Evolutionary conservation across 2,888 invertebrate species (phyloP).

Genomic region (Shargacucullia verbasci): DNA sequence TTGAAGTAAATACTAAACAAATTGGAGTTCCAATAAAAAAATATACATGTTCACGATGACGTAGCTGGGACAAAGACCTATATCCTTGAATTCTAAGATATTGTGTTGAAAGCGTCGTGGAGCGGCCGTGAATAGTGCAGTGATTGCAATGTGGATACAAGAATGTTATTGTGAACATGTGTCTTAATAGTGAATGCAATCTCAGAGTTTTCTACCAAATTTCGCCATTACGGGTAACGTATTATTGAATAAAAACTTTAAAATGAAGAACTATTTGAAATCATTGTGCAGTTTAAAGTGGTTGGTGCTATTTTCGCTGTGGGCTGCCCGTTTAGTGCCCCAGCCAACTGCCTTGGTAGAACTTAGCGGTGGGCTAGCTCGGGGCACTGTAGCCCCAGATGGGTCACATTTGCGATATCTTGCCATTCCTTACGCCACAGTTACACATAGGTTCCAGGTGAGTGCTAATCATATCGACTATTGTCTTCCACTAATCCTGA

Average conservation of each 20-base stretch:
- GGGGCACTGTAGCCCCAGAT: constrained; percentile 68
- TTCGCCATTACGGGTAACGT: too few species aligned
- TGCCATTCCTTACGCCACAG: constrained; percentile 76
- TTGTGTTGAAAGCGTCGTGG: background rate
- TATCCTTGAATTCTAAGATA: background rate
- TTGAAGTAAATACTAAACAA: too few species aligned
- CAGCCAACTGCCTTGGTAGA: constrained; percentile 71
- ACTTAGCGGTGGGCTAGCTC: constrained; percentile 66
- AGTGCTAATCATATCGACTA: background rate
- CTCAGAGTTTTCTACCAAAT: background rate
- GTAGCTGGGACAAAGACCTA: too few species aligned
- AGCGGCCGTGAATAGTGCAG: background rate
- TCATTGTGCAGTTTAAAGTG: constrained; percentile 63
- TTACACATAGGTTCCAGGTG: constrained; percentile 75
- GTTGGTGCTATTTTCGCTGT: constrained; percentile 76
- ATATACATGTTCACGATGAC: too few species aligned
- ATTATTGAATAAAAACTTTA: background rate
- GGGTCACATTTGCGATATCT: constrained; percentile 71
- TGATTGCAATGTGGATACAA: background rate
- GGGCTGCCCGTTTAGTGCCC: constrained; percentile 70
- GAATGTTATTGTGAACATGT: background rate
- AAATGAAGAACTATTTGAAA: constrained; percentile 26
- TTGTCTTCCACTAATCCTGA: too few species aligned
- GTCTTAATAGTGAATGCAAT: background rate
- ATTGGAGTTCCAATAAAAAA: too few species aligned